phyloP scores from a whole-genome alignment of 2,797 vertebrate genomes.

The Morus bassanus region DNA sequence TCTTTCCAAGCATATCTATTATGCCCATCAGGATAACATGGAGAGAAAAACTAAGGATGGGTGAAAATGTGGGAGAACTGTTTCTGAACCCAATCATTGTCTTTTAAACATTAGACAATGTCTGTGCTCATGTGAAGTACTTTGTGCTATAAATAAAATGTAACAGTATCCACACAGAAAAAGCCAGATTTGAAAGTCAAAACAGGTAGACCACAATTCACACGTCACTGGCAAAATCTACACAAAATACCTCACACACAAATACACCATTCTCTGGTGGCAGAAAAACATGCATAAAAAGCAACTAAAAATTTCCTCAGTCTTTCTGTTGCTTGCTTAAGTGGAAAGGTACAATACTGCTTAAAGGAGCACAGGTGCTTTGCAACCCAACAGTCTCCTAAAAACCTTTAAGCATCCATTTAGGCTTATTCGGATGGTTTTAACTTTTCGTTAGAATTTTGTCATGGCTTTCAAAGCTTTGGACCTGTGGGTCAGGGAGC shows the following conservation, averaged over 20 bases:
- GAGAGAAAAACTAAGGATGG: background rate
- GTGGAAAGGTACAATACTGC: rapidly evolving
- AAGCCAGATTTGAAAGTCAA: background rate
- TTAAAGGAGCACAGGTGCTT: background rate
- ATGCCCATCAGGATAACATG: rapidly evolving
- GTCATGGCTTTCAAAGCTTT: background rate
- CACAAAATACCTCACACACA: background rate
- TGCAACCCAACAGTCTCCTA: background rate
- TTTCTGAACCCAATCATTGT: background rate
- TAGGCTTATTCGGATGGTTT: background rate
- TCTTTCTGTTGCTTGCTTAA: background rate
- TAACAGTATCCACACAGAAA: background rate
- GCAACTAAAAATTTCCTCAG: background rate
- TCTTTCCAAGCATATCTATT: background rate
- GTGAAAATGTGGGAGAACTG: background rate
- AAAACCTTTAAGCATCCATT: background rate
- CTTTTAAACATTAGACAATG: background rate
- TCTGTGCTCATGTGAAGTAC: background rate
- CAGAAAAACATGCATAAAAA: background rate
- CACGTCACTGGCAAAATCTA: background rate
- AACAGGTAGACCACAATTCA: background rate
- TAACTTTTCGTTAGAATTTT: background rate
- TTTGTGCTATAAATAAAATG: background rate
- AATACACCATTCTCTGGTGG: background rate
- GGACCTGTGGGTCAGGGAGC: background rate